These are phyloP conservation scores for Malacoraja senta DNA, from an alignment of 2,797 vertebrate genomes.

Conservation along the genomic window DNA sequence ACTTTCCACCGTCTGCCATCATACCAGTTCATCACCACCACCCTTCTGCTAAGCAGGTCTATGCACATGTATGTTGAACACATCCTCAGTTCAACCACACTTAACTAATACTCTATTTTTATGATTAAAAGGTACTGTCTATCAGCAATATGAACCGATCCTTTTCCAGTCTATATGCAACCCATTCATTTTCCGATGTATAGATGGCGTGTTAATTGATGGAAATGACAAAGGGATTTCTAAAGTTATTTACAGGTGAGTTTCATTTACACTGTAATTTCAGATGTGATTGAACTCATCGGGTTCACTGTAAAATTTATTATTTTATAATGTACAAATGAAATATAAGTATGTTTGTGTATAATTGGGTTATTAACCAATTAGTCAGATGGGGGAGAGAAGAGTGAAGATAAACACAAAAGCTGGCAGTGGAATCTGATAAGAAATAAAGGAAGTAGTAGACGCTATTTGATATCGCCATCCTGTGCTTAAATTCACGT, in stretches of 20 bases:
- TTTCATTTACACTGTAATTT: background rate
- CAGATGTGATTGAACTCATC: background rate
- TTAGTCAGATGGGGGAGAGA: too few species aligned
- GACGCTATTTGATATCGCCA: too few species aligned
- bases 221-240: constrained; percentile 86
- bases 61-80: background rate
- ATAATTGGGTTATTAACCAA: too few species aligned
- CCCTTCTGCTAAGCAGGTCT: background rate
- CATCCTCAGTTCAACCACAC: background rate
- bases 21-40: too few species aligned
- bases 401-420: too few species aligned
- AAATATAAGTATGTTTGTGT: too few species aligned
- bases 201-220: constrained; percentile 82
- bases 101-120: constrained; percentile 34
- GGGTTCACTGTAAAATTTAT: too few species aligned
- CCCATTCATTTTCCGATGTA: constrained; percentile 84
- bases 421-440: too few species aligned
- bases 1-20: too few species aligned
- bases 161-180: constrained; percentile 91
- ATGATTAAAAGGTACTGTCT: constrained; percentile 70
- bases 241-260: constrained; percentile 76
- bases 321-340: too few species aligned
- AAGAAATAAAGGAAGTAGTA: too few species aligned
- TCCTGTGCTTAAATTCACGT: too few species aligned
- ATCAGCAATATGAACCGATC: constrained; percentile 79